Conservation (phyloP, 2,113 vertebrate species). For the Antigone vipio region DNA sequence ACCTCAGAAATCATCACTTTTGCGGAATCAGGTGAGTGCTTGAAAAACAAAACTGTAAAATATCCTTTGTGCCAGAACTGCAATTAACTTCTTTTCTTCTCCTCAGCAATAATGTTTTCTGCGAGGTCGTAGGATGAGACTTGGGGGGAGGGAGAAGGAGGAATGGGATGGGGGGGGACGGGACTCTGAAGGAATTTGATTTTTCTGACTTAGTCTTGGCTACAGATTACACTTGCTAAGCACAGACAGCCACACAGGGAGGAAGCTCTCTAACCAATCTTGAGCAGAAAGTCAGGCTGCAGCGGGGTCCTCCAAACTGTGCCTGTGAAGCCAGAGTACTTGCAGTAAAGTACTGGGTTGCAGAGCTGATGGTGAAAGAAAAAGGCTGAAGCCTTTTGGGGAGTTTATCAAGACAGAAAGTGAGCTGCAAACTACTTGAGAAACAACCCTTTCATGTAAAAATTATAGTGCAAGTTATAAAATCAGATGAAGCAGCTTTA, state of each 20-base stretch:
- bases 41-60: constrained; percentile 29
- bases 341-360: constrained; percentile 4
- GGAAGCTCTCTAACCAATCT: constrained; percentile 56
- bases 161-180: not conserved
- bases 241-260: constrained; percentile 39
- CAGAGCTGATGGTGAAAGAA: constrained; percentile 17
- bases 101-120: constrained; percentile 22
- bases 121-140: not conserved
- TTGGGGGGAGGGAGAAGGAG: not conserved
- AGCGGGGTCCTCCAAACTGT: constrained; percentile 38
- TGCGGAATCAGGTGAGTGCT: constrained; percentile 92
- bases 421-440: constrained; percentile 30
- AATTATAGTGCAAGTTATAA: constrained; percentile 25
- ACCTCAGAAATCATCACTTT: constrained; percentile 99
- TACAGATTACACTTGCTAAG: constrained; percentile 63
- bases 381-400: constrained; percentile 25
- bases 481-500: not conserved
- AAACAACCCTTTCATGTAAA: constrained; percentile 41
- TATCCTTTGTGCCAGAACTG: constrained; percentile 19
- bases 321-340: constrained; percentile 28
- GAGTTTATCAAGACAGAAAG: constrained; percentile 30
- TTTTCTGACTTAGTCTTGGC: constrained; percentile 51
- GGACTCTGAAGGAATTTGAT: constrained; percentile 36
- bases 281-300: constrained; percentile 45
- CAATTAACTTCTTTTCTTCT: constrained; percentile 24